Evolutionary conservation across 2,888 invertebrate species (phyloP).

Genomic region (Aporophyla nigra): DNA sequence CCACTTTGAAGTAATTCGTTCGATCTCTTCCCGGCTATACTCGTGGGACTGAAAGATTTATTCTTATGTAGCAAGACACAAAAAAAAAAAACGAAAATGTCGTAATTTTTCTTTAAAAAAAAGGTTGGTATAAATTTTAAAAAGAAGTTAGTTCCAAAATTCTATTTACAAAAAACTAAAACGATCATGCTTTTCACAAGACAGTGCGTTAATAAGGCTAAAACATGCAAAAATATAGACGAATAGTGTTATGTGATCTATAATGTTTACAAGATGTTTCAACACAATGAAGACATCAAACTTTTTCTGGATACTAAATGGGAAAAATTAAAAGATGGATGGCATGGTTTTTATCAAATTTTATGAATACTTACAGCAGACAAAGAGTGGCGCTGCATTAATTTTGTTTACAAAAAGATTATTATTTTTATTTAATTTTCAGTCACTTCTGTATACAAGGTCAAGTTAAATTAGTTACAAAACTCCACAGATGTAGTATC

Average conservation of each 20-base stretch:
- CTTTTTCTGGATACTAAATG: constrained; percentile 43
- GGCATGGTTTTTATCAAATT: constrained; percentile 26
- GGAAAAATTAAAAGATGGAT: constrained; percentile 42
- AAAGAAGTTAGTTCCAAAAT: neutral
- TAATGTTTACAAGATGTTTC: neutral
- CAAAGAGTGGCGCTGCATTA: constrained; percentile 61
- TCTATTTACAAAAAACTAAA: constrained; percentile 43
- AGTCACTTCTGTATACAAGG: neutral
- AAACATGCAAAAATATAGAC: constrained; percentile 54
- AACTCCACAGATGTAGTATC: neutral
- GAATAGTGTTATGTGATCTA: constrained; percentile 8
- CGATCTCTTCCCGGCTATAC: constrained; percentile 96
- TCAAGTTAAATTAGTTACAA: neutral
- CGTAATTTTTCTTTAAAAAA: constrained; percentile 1
- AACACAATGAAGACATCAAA: constrained; percentile 49
- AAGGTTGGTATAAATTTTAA: neutral
- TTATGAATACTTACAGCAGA: constrained; percentile 54
- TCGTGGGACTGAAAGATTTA: constrained; percentile 92
- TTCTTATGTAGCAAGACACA: neutral
- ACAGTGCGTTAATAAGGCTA: constrained; percentile 55
- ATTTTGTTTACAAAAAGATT: constrained; percentile 49
- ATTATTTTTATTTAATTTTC: constrained; percentile 34
- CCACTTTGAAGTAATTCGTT: constrained; percentile 97
- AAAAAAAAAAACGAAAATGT: neutral
- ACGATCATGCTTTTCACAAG: constrained; percentile 61